Evolutionary conservation across 2,888 invertebrate genomes (phyloP), one percentile per base, ranked within the genome.

Genomic region (Bellardia bayeri): DNA sequence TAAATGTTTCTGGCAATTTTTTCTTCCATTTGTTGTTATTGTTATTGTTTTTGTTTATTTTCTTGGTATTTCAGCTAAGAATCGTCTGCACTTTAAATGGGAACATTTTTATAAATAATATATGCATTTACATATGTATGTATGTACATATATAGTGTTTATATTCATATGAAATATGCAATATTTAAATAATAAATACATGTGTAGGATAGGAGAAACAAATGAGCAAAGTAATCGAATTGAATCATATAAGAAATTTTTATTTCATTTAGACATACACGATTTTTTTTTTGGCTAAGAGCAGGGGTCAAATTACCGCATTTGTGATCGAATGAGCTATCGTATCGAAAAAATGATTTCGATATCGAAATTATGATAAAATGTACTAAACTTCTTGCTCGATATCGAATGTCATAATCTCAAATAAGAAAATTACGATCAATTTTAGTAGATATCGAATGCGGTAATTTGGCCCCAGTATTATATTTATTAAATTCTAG

Each of bases 1-100:
- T 84, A 85, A 85, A 85, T 75, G 61, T 63, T 85, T 85, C 80
- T 81, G 81, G 51, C 61, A 51, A 81, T 81, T 74, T 14, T 61
- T 49, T 49, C 30, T 23, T 71, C 63, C 69, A 76, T 83, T 76
- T 69, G 40, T 63, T 69, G 68, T 51, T 54, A 58, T 14, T 63
- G 66, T 74, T 54, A 58, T 14, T 63, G 66, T 74, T 30, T 45
- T 68, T 45, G 13, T 63, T 8, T 51, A 64, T 63, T 9, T 54
- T 71, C 51, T 13, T 63, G 14, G n/a, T 42, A 37, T 78, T 78
- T 83, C n/a, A n/a, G 51, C 54, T 71, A 71, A 78, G 63, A 83
- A 78, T 64, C 78, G 78, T 72, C 78, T 78, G 78, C 49, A 56
- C 40, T 63, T 76, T 45, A 54, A 69, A 69, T 76, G 69, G n/a